These are phyloP conservation scores for Trichoplusia ni DNA, from an alignment of 1,140 invertebrate species.

Conservation along the genomic window DNA sequence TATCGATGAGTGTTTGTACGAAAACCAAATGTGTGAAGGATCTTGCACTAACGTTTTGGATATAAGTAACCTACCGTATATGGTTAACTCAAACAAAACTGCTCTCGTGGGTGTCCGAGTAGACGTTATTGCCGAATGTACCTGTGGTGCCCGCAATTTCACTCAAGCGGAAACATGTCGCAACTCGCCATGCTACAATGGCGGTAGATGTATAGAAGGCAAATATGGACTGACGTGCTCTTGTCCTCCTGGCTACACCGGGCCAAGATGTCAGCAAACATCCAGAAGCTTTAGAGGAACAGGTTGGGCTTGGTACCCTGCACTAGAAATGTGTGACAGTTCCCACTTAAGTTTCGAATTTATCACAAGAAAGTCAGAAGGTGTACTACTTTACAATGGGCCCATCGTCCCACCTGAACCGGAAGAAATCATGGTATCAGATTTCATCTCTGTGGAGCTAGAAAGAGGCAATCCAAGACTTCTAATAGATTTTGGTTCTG, in stretches of 20 bases:
- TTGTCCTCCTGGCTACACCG: slow-evolving; percentile 95
- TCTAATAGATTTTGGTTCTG: slow-evolving; percentile 97
- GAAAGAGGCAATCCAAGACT: slow-evolving; percentile 94
- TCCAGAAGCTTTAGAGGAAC: slow-evolving; percentile 95
- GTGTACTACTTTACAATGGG: slow-evolving; percentile 97
- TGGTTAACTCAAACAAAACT: slow-evolving; percentile 98
- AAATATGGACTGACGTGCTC: slow-evolving; percentile 93
- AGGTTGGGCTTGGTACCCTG: slow-evolving; percentile 97
- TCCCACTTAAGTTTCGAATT: slow-evolving; percentile 98
- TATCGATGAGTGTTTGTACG: slow-evolving; percentile 97
- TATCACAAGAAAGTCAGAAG: slow-evolving; percentile 94
- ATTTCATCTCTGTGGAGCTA: slow-evolving; percentile 97
- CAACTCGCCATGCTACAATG: slow-evolving; percentile 96
- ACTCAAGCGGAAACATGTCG: slow-evolving; percentile 93
- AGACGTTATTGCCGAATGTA: slow-evolving; percentile 94
- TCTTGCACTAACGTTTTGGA: slow-evolving; percentile 96
- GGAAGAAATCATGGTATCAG: slow-evolving; percentile 93
- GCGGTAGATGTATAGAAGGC: slow-evolving; percentile 95
- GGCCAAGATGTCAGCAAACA: slow-evolving; percentile 97
- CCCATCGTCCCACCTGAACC: slow-evolving; percentile 95
- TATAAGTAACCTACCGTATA: slow-evolving; percentile 94
- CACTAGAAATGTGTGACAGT: slow-evolving; percentile 97
- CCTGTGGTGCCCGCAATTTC: slow-evolving; percentile 95
- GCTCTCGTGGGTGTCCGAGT: slow-evolving; percentile 96
- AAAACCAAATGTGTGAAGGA: slow-evolving; percentile 97